Base-by-base conservation (phyloP, 1,140 invertebrate species). In the Ceratosolen fusciceps region DNA sequence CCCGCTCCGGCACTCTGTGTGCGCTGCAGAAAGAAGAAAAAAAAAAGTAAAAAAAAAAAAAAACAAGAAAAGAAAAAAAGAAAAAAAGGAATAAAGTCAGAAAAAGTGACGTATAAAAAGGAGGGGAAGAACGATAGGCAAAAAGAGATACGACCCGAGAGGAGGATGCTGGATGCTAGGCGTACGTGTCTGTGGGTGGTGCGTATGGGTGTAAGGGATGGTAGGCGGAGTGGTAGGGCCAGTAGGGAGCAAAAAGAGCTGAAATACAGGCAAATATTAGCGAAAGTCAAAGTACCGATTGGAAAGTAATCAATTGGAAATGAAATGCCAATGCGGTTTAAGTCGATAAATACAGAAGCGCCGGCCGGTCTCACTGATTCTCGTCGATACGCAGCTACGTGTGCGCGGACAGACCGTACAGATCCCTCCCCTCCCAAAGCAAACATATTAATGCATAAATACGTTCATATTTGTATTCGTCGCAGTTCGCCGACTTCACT, bases 231-330 rank as follows among this genome's bases (percentile, higher is more conserved):
- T 43, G 39, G 12, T n/a, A 5, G 39, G 39, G 39, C 5, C 39
- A 43, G 39, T 12, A 43, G 39, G 12, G 39, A 43, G 39, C 39
- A 43, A 43, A 43, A 43, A 43, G 7, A 29, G 12, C 14, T 60
- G 14, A 60, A 29, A 58, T 29, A 60, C n/a, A 4, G 24, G 54
- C 39, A 74, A 62, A 74, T 56, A 74, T 58, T 31, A 10, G 47
- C 21, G 8, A 14, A 65, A 58, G 21, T 43, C 10, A 26, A 19
- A 26, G 19, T 24, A 39, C 26, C 52, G 49, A 78, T 78, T 21
- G 54, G 52, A 71, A 58, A 60, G 37, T 26, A 72, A 78, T 78
- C 47, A 78, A 78, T 72, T 62, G 60, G 14, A 37, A n/a, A 49
- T 62, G 24, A 74, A 62, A 26, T 21, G 7, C 14, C 14, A 43